These are phyloP conservation scores for Todiramphus saurophagus DNA, from an alignment of 2,113 vertebrate genomes.

Conservation along the genomic window DNA sequence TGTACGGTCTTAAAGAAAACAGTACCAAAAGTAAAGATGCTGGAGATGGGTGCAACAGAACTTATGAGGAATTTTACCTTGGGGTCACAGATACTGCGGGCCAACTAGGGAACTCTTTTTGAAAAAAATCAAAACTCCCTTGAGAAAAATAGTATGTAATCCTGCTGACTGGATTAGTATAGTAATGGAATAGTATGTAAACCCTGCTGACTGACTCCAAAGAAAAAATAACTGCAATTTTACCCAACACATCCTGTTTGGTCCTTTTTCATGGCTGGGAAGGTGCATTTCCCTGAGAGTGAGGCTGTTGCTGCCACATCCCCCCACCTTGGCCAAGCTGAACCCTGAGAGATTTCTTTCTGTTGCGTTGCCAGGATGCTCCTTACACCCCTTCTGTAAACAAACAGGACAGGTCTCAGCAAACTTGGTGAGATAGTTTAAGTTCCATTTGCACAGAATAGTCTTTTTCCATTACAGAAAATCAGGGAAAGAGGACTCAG, in stretches of 20 bases:
- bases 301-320: neutral
- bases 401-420: neutral
- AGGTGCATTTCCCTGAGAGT: neutral
- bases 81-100: neutral
- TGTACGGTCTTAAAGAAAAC: neutral
- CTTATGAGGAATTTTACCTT: neutral
- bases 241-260: rapidly evolving
- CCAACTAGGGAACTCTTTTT: neutral
- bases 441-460: neutral
- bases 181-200: neutral
- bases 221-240: neutral
- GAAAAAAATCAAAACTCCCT: neutral
- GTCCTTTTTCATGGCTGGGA: neutral
- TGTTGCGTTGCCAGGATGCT: neutral
- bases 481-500: neutral
- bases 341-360: neutral
- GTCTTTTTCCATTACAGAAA: neutral
- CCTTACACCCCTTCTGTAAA: neutral
- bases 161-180: too few relatives aligned
- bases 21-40: neutral
- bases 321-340: neutral
- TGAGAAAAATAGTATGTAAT: neutral
- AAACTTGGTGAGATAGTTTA: neutral
- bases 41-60: neutral
- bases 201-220: neutral